phyloP scores from a whole-genome alignment of 2,797 vertebrate species.

The Hyperoplus lanceolatus region DNA sequence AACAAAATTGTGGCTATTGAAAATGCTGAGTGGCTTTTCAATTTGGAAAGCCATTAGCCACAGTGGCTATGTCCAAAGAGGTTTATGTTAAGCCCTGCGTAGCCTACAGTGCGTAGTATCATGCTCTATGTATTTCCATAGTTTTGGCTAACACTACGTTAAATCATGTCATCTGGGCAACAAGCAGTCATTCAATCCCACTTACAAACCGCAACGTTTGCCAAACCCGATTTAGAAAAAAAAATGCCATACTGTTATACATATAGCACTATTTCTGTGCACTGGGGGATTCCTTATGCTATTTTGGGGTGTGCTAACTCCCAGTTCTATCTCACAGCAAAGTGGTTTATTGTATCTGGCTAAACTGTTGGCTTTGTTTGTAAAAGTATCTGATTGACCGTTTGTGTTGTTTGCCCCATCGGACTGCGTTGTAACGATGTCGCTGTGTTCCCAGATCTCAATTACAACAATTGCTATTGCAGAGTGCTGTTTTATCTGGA shows the following conservation, averaged over 20 bases:
- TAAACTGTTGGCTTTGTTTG: background rate
- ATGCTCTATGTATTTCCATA: too few relatives aligned
- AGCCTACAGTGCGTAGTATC: too few relatives aligned
- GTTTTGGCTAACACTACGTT: too few relatives aligned
- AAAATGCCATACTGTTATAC: background rate
- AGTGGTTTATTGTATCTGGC: background rate
- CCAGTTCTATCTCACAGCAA: background rate
- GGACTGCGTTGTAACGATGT: too few relatives aligned
- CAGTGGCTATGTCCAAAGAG: too few relatives aligned
- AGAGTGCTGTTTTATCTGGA: background rate
- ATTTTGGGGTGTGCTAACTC: background rate
- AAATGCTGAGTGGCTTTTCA: too few relatives aligned
- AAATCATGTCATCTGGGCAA: background rate
- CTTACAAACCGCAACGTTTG: background rate
- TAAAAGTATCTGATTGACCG: background rate
- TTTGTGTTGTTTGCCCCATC: background rate
- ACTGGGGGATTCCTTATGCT: background rate
- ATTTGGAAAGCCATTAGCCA: too few relatives aligned
- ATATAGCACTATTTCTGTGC: background rate
- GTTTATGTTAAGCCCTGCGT: too few relatives aligned
- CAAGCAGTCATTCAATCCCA: background rate
- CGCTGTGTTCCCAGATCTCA: background rate
- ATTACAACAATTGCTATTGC: too few relatives aligned
- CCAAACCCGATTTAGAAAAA: background rate
- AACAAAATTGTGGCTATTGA: too few relatives aligned